Conservation (phyloP, 1,140 invertebrate genomes). For the Neodiprion pinetum region DNA sequence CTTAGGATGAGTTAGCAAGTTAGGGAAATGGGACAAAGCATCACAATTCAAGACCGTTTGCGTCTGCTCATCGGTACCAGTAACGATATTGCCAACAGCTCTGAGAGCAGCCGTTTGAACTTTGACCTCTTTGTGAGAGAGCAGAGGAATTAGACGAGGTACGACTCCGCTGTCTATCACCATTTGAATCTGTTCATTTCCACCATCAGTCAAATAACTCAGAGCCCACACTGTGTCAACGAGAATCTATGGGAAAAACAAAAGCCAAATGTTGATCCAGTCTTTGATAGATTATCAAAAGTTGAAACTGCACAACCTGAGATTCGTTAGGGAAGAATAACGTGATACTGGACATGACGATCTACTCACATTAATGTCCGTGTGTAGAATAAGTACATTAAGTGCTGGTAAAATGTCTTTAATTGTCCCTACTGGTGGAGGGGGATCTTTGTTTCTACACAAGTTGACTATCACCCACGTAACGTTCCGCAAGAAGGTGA, state of each 20-base stretch:
- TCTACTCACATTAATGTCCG: slow-evolving; percentile 91
- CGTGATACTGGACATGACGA: slow-evolving; percentile 8
- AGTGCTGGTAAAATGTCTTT: slow-evolving; percentile 94
- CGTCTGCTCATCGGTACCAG: slow-evolving; percentile 98
- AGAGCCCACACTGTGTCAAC: slow-evolving; percentile 99
- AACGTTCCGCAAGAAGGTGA: slow-evolving; percentile 94
- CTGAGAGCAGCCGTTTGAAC: slow-evolving; percentile 96
- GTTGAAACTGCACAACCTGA: slow-evolving; percentile 13
- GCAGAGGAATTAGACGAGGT: slow-evolving; percentile 90
- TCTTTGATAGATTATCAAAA: slow-evolving; percentile 15
- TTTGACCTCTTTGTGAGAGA: slow-evolving; percentile 97
- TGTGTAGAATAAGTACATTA: slow-evolving; percentile 92
- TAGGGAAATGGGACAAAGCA: slow-evolving; percentile 90
- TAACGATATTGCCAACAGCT: slow-evolving; percentile 99
- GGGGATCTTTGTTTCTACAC: slow-evolving; percentile 95
- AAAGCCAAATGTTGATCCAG: slow-evolving; percentile 14
- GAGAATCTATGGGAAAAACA: slow-evolving; percentile 77
- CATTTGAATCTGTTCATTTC: slow-evolving; percentile 99
- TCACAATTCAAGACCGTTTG: slow-evolving; percentile 74
- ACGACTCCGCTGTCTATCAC: slow-evolving; percentile 97
- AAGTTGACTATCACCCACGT: slow-evolving; percentile 98
- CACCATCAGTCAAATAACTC: slow-evolving; percentile 97
- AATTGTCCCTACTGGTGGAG: slow-evolving; percentile 86
- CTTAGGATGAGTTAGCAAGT: slow-evolving; percentile 87
- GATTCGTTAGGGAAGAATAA: slow-evolving; percentile 18